phyloP scores from a whole-genome alignment of 2,113 vertebrate species.

The Paramormyrops kingsleyae region DNA sequence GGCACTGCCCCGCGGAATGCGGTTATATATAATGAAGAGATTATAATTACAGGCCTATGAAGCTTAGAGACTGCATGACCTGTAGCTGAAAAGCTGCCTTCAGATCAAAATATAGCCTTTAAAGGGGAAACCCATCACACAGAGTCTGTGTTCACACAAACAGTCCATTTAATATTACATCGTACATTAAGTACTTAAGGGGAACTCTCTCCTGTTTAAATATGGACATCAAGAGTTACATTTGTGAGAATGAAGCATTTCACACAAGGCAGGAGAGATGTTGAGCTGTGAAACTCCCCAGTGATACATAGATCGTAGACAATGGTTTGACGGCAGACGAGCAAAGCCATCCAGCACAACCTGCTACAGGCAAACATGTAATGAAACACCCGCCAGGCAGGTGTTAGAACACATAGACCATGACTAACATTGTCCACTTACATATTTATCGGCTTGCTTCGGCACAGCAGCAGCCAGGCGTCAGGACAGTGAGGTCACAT shows the following conservation, averaged over 20 bases:
- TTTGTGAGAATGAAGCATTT: neutral
- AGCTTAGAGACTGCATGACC: neutral
- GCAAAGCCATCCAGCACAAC: neutral
- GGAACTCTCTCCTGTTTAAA: neutral
- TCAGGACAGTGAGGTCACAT: neutral
- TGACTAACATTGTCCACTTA: neutral
- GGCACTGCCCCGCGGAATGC: neutral
- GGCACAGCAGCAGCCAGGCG: neutral
- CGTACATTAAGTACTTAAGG: neutral
- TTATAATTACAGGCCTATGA: neutral
- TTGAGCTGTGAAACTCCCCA: neutral
- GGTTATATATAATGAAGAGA: neutral
- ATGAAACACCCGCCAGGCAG: neutral
- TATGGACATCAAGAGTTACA: neutral
- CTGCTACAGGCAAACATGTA: neutral
- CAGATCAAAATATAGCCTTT: neutral
- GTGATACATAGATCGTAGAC: neutral
- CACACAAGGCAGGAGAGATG: neutral
- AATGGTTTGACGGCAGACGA: neutral
- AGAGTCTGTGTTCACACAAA: neutral
- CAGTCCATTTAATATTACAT: neutral
- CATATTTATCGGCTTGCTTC: neutral
- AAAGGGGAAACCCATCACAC: neutral
- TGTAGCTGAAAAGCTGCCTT: neutral
- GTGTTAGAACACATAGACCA: neutral